Evolutionary conservation across 2,888 invertebrate species (phyloP).

Genomic region (Cerceris ruficornis): DNA sequence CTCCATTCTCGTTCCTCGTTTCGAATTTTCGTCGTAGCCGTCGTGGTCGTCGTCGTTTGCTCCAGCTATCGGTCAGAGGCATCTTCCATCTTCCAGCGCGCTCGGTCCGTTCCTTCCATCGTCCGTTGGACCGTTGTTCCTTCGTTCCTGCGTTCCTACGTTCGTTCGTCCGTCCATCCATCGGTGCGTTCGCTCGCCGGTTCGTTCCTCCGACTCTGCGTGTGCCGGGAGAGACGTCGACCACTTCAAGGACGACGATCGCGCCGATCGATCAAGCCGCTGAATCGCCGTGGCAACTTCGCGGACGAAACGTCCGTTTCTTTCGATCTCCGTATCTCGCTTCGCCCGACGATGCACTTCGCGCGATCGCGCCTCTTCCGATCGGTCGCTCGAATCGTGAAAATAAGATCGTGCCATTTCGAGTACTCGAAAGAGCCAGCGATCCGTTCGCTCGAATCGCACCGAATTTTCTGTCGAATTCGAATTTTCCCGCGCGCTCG

Average conservation of each 20-base stretch:
- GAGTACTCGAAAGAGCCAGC: background rate
- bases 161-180: slow-evolving; percentile 25
- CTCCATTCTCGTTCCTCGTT: background rate
- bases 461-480: too few relatives aligned
- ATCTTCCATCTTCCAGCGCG: slow-evolving; percentile 27
- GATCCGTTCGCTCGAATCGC: background rate
- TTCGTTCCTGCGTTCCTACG: slow-evolving; percentile 26
- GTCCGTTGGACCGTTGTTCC: background rate
- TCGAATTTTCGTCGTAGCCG: too few relatives aligned
- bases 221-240: slow-evolving; percentile 54
- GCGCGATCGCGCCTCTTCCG: slow-evolving; percentile 1
- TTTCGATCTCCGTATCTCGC: background rate
- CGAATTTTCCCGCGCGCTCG: too few relatives aligned
- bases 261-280: slow-evolving; percentile 65
- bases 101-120: background rate
- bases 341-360: background rate
- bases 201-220: slow-evolving; percentile 31
- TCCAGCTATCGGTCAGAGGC: background rate
- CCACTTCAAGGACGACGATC: slow-evolving; percentile 71
- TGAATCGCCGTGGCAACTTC: slow-evolving; percentile 60
- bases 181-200: slow-evolving; percentile 18
- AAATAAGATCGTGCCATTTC: background rate
- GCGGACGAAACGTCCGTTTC: slow-evolving; percentile 35
- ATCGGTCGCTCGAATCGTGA: background rate
- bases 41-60: background rate